Conservation (phyloP, 2,797 vertebrate genomes). For the Pseudochirops corinnae region DNA sequence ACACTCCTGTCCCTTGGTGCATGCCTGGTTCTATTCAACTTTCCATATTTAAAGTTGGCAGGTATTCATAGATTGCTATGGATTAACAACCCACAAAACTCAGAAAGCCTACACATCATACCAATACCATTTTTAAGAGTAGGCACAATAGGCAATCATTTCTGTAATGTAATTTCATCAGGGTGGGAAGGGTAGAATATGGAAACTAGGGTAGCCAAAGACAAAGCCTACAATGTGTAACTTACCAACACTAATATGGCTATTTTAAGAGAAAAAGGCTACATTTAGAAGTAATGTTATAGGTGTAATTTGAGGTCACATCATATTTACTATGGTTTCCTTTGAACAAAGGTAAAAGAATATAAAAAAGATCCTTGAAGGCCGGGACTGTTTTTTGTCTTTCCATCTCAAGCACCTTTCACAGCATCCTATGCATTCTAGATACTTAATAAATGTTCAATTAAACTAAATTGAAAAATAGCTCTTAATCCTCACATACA, state of each 20-base stretch:
- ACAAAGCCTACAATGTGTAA: conserved; percentile 19
- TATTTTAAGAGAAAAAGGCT: not conserved
- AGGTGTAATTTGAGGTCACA: not conserved
- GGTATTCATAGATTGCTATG: not conserved
- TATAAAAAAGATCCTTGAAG: not conserved
- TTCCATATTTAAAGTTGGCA: not conserved
- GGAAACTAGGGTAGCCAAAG: not conserved
- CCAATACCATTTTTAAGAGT: not conserved
- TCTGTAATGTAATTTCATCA: not conserved
- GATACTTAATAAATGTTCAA: not conserved
- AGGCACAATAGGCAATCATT: conserved; percentile 5
- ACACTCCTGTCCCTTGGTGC: conserved; percentile 14
- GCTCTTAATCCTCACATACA: conserved; percentile 37
- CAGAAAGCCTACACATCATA: not conserved
- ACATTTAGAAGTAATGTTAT: not conserved
- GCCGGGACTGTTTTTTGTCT: not conserved
- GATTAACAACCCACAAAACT: not conserved
- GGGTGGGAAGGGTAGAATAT: not conserved
- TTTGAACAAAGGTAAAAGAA: not conserved
- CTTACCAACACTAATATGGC: not conserved
- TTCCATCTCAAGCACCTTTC: not conserved
- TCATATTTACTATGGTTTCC: not conserved
- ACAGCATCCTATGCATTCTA: not conserved
- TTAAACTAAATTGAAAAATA: conserved; percentile 19
- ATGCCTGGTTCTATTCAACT: not conserved